Evolutionary conservation across 2,113 vertebrate genomes (phyloP).

Genomic region (Apaloderma vittatum): DNA sequence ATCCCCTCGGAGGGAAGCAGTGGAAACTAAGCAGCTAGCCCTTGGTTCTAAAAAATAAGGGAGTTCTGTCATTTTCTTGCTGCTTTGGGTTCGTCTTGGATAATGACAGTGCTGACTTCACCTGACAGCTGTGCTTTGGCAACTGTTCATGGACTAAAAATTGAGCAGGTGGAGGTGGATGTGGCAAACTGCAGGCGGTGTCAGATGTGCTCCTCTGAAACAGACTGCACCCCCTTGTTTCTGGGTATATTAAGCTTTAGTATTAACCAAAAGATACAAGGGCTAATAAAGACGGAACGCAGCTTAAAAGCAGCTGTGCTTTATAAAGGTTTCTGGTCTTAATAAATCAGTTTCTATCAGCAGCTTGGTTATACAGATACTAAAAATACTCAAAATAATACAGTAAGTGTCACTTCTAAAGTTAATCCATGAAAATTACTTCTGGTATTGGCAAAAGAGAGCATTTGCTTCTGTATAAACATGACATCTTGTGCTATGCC

Average conservation of each 20-base stretch:
- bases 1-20: neutral
- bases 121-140: neutral
- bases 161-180: neutral
- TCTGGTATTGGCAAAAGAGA: constrained; percentile 14
- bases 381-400: neutral
- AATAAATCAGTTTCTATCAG: neutral
- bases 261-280: neutral
- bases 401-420: neutral
- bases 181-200: neutral
- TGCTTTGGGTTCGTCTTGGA: neutral
- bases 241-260: neutral
- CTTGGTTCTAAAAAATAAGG: neutral
- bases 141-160: neutral
- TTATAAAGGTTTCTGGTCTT: neutral
- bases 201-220: neutral
- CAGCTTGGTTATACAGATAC: neutral
- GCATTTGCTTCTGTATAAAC: neutral
- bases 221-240: neutral
- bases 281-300: neutral
- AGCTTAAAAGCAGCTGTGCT: neutral
- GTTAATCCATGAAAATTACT: neutral
- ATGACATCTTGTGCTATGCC: neutral
- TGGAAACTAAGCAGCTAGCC: neutral
- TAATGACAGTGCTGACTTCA: neutral
- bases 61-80: neutral